Evolutionary conservation across 2,888 invertebrate species (phyloP).

Genomic region (Acanthosepion pharaonis): DNA sequence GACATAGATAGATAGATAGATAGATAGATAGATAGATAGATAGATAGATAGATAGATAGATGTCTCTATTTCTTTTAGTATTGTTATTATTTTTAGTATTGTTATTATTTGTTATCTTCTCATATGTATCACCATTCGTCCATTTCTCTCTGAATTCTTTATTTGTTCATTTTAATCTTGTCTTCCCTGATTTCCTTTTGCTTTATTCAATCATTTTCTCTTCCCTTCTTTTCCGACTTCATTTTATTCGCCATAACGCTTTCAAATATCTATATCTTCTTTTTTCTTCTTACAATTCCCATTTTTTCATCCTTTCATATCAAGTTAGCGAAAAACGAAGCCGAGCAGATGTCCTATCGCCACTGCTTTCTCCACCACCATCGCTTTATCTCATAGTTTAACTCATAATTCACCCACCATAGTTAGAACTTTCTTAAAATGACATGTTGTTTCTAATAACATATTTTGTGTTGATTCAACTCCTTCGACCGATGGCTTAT

Average conservation of each 20-base stretch:
- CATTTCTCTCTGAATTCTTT: no score
- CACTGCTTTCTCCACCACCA: not conserved
- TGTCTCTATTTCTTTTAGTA: not conserved
- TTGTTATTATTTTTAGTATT: no score
- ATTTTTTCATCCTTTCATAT: not conserved
- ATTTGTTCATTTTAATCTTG: no score
- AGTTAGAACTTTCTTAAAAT: not conserved
- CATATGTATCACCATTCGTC: no score
- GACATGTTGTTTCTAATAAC: constrained; percentile 33
- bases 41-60: not conserved
- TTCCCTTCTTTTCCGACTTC: no score
- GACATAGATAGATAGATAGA: not conserved
- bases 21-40: not conserved
- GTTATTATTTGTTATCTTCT: no score
- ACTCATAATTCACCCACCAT: not conserved
- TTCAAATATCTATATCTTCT: not conserved
- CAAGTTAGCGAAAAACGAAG: not conserved
- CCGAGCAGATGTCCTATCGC: not conserved
- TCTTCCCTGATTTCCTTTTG: no score
- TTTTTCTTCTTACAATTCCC: not conserved
- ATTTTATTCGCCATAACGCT: not conserved
- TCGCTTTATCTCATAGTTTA: not conserved
- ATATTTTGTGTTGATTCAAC: constrained; percentile 33
- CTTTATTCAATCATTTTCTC: no score
- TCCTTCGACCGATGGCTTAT: constrained; percentile 12